A percentile compares a stretch with the other conserved stretches of the same genome.
Evolutionary conservation across 2,113 vertebrate species (phyloP).

Genomic region (Chlamydotis undulata): DNA sequence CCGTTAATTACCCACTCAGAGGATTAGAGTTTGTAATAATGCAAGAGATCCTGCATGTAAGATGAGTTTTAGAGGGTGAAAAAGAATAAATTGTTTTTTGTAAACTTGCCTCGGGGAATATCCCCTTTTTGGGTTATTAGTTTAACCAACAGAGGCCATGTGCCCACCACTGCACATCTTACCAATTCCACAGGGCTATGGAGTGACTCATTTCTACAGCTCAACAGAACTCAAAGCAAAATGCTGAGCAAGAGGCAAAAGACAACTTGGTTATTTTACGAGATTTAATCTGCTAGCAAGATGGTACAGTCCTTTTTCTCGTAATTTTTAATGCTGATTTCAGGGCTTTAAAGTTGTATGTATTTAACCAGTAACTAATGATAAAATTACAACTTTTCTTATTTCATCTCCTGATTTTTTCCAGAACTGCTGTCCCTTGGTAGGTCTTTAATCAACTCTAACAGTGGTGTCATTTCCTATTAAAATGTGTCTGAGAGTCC

Average conservation of each 20-base stretch:
- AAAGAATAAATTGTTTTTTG: slow-evolving; percentile 61
- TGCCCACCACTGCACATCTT: background rate
- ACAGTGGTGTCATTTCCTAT: slow-evolving; percentile 49
- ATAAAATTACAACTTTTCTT: slow-evolving; percentile 41
- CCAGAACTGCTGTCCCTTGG: slow-evolving; percentile 26
- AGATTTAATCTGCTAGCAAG: background rate
- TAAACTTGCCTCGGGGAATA: slow-evolving; percentile 63
- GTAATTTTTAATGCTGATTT: background rate
- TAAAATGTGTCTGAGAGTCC: slow-evolving; percentile 46
- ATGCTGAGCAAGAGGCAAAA: slow-evolving; percentile 60
- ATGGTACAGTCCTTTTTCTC: background rate
- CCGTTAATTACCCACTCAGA: slow-evolving; percentile 82
- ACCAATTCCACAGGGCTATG: slow-evolving; percentile 39
- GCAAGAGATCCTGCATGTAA: slow-evolving; percentile 66
- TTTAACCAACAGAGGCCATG: slow-evolving; percentile 52
- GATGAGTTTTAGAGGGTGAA: slow-evolving; percentile 73
- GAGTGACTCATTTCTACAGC: slow-evolving; percentile 62
- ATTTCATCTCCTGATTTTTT: slow-evolving; percentile 13
- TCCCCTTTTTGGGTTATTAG: slow-evolving; percentile 33
- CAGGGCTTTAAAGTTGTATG: background rate
- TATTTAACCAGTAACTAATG: slow-evolving; percentile 25
- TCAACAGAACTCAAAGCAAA: slow-evolving; percentile 62
- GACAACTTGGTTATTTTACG: slow-evolving; percentile 3
- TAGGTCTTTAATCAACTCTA: slow-evolving; percentile 42
- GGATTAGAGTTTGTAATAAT: slow-evolving; percentile 77